Base-by-base conservation (phyloP, 1,140 invertebrate species). In the Hypsibius dujardini region DNA sequence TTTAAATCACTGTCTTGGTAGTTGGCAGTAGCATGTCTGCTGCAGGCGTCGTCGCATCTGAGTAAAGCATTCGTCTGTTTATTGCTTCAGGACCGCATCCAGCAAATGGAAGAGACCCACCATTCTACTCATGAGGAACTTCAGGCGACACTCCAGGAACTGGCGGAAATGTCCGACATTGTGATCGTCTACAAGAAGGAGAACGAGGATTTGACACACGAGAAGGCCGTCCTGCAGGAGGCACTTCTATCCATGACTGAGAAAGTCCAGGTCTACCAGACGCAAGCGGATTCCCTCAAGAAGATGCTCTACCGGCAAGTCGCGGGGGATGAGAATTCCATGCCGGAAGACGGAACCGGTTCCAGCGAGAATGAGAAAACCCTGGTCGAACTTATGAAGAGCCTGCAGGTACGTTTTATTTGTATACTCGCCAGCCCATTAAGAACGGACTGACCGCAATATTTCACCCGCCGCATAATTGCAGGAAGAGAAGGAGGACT, bases 111-210 rank as follows among this genome's bases (percentile, higher is more conserved):
- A 78, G 88, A 90, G 79, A 88, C 86, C 28, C 87, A 90, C 76
- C 88, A 72, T 75, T 87, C 87, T 70, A 95, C 92, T n/a, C 92
- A 90, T 77, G 92, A 95, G 80, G 92, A 95, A 79, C 81, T 95
- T 1, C 91, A 95, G 81, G 92, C 92, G 0, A 95, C 92, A 0
- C 82, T 95, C 59, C 91, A 93, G 75, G 92, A 95, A 80, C 80
- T 95, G 71, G 87, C 89, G 47, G 92, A 95, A 79, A 81, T 95
- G 47, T 90, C 84, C 79, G 84, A 86, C 46, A 89, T 91, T 78
- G 82, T 94, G 70, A 86, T 85, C 3, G 90, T 92, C 76, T 83
- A 92, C 1, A 90, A 92, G 77, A 83, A 86, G 1, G 90, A 92
- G 77, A 93, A 93, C 79, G 88, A 92, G 75, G 83, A 87, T 72